Base-by-base conservation (phyloP, 2,888 invertebrate species). In the Tiliacea citrago region DNA sequence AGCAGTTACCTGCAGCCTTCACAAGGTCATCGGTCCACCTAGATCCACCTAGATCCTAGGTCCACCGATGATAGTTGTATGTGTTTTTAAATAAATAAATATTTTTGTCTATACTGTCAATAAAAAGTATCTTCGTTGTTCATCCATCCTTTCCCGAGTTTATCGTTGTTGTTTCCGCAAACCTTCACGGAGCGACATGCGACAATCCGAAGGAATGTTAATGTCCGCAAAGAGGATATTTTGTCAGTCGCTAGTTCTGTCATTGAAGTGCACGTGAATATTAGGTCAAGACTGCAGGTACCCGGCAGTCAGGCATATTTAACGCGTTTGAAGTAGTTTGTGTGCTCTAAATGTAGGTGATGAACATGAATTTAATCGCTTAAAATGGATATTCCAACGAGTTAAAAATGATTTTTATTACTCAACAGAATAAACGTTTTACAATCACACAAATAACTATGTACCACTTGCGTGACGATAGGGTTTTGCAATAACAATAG, bases 171-270 rank as follows among this genome's bases (percentile, higher is more conserved):
- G 68, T 81, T 82, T 86, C 86, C 86, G 78, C 75, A 75, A 86
- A 85, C 86, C 86, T 86, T 86, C 82, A 79, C 77, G 47, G 60
- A 47, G 51, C 75, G 75, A 53, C 66, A 73, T 45, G 51, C 75
- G 75, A 53, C 66, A 73, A 53, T 62, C 61, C 73, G 61, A 66
- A 75, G 67, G 86, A 84, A 86, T 86, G 29, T 63, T 79, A 84
- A 84, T 83, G 77, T 74, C 72, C 73, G 78, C 63, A 66, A 60
- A 57, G 62, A 85, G 83, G 84, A 85, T 75, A 73, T 74, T n/a
- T 77, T n/a, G 39, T 35, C 49, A n/a, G 21, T 24, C 29, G 13
- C 51, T 68, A 60, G 68, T 51, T 51, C 18, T 75, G 68, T 57
- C 69, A 73, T 84, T 72, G 66, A 65, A 47, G 16, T 55, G 35